phyloP scores from a whole-genome alignment of 2,888 invertebrate genomes.

The Patella ulyssiponensis region DNA sequence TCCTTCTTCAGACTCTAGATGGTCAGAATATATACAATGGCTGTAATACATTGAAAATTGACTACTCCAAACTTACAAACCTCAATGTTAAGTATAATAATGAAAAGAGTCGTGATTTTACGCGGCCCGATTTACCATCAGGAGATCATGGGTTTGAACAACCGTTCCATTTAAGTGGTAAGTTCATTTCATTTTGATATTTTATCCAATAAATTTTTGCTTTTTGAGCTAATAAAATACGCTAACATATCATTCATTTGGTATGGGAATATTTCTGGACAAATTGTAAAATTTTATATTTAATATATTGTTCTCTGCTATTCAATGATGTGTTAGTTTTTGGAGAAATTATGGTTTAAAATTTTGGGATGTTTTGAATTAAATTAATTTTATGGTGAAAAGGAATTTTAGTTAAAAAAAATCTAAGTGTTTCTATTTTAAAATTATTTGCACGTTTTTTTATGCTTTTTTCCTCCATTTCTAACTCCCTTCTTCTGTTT shows the following conservation, averaged over 20 bases:
- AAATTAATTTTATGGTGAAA: too few relatives aligned
- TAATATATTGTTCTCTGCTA: too few relatives aligned
- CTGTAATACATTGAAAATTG: constrained; percentile 98
- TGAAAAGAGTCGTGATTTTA: constrained; percentile 99
- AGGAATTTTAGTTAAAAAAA: too few relatives aligned
- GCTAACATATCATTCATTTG: too few relatives aligned
- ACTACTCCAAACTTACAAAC: constrained; percentile 98
- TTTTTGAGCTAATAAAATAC: too few relatives aligned
- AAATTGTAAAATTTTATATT: too few relatives aligned
- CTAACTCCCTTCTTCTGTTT: not conserved
- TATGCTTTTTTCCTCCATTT: constrained; percentile 10
- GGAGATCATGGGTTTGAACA: constrained; percentile 79
- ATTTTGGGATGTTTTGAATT: too few relatives aligned
- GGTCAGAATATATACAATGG: constrained; percentile 99
- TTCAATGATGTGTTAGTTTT: too few relatives aligned
- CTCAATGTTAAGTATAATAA: constrained; percentile 99
- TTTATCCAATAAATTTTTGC: too few relatives aligned
- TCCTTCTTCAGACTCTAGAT: constrained; percentile 83
- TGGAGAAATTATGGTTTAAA: too few relatives aligned
- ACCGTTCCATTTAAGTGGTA: constrained; percentile 19
- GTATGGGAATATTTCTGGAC: too few relatives aligned
- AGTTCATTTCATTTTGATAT: not conserved
- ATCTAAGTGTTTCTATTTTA: too few relatives aligned
- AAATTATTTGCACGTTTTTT: not conserved
- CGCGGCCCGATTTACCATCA: constrained; percentile 96